phyloP scores from a whole-genome alignment of 2,888 invertebrate species.

The Axea sp. region DNA sequence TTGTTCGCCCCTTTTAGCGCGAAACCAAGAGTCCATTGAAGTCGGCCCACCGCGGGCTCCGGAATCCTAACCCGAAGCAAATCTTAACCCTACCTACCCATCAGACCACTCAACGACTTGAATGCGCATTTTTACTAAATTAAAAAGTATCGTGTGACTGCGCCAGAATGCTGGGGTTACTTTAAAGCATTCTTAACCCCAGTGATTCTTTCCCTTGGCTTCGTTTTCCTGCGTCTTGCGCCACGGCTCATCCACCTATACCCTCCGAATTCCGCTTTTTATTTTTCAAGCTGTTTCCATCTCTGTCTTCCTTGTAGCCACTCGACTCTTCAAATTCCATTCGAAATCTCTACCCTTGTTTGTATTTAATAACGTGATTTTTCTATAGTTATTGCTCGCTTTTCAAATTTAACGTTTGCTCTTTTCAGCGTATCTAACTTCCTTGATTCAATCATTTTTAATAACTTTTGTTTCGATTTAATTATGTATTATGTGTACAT shows the following conservation, averaged over 20 bases:
- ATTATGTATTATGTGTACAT: no score
- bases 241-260: constrained; percentile 66
- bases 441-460: no score
- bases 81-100: constrained; percentile 63
- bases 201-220: constrained; percentile 63
- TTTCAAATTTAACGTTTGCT: constrained; percentile 5
- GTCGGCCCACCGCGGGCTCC: constrained; percentile 66
- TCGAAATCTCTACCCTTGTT: constrained; percentile 77
- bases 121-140: constrained; percentile 79
- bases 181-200: constrained; percentile 76
- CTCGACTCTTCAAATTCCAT: constrained; percentile 74
- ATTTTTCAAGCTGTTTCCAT: constrained; percentile 40
- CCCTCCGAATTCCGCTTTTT: constrained; percentile 61
- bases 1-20: constrained; percentile 48
- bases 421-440: no score
- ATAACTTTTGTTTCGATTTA: no score
- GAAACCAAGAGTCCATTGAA: constrained; percentile 68
- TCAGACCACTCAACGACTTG: constrained; percentile 71
- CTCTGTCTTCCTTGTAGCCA: constrained; percentile 67
- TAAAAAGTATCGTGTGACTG: constrained; percentile 79
- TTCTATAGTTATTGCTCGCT: constrained; percentile 64
- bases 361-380: constrained; percentile 76
- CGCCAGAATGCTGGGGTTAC: constrained; percentile 71
- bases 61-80: constrained; percentile 57
- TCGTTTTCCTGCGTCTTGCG: constrained; percentile 58